phyloP scores from a whole-genome alignment of 2,797 vertebrate genomes.

The Fratercula arctica region DNA sequence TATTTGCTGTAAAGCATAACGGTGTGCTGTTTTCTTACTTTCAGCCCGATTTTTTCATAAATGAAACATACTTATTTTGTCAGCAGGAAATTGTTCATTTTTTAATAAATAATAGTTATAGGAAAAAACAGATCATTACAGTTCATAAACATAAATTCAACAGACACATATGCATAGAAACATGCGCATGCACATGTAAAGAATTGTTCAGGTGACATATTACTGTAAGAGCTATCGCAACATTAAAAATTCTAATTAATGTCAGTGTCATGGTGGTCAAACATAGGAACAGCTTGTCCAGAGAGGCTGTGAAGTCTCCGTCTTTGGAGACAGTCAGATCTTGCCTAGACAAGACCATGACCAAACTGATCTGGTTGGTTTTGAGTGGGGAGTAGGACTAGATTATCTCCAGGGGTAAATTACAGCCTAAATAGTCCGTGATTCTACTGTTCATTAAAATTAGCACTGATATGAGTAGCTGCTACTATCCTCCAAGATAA shows the following conservation, averaged over 20 bases:
- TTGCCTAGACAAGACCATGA: background rate
- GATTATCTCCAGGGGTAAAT: background rate
- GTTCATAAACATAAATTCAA: background rate
- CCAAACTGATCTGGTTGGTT: background rate
- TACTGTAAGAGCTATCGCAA: background rate
- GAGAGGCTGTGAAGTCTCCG: background rate
- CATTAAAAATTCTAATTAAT: background rate
- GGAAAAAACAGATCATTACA: background rate
- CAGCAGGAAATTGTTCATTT: background rate
- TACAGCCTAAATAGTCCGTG: background rate
- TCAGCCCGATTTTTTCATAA: background rate
- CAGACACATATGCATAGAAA: background rate
- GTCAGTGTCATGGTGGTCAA: background rate
- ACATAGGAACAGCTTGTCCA: background rate
- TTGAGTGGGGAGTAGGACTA: background rate
- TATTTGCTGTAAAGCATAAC: background rate
- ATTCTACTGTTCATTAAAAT: background rate
- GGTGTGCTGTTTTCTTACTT: background rate
- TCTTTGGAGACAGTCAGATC: background rate
- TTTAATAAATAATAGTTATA: background rate
- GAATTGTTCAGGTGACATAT: background rate
- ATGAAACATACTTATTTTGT: background rate
- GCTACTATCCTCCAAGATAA: background rate
- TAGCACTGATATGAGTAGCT: background rate
- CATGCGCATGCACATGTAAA: fast-evolving